Percentiles rank a stretch among this genome's conserved stretches.
Evolutionary conservation across 2,113 vertebrate genomes (phyloP).

Genomic region (Willisornis vidua): DNA sequence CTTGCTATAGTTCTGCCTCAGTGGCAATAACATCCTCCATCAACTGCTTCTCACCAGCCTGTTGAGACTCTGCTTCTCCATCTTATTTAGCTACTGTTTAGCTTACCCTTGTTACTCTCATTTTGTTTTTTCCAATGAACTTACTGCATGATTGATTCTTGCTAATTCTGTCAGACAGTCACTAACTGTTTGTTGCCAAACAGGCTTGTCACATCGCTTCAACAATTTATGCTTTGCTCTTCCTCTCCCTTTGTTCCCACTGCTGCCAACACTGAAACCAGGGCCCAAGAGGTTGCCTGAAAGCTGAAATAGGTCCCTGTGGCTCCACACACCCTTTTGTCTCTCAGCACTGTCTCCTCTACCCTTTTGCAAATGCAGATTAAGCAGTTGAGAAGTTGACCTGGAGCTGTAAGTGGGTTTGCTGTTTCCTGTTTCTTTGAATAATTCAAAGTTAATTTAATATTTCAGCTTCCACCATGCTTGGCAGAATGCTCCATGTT

Average conservation of each 20-base stretch:
- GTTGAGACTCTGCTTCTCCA: background rate
- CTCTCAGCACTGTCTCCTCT: background rate
- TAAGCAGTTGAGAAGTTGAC: background rate
- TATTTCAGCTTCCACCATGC: background rate
- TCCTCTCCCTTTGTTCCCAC: background rate
- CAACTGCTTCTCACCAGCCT: background rate
- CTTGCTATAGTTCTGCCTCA: background rate
- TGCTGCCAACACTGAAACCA: background rate
- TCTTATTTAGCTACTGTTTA: background rate
- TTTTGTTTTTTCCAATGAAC: conserved; percentile 27
- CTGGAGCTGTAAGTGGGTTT: background rate
- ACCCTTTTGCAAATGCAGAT: background rate
- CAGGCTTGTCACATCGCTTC: background rate
- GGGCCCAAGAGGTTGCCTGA: background rate
- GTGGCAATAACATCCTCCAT: background rate
- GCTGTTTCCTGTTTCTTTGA: background rate
- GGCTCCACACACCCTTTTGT: background rate
- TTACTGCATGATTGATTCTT: conserved; percentile 21
- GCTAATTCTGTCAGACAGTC: background rate
- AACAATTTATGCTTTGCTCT: background rate
- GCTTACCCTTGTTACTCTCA: background rate
- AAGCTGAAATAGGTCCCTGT: background rate
- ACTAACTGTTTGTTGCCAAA: conserved; percentile 7
- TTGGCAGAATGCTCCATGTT: background rate
- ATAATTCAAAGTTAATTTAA: background rate